Base-by-base conservation (phyloP, 2,113 vertebrate species). In the Tetrao urogallus region DNA sequence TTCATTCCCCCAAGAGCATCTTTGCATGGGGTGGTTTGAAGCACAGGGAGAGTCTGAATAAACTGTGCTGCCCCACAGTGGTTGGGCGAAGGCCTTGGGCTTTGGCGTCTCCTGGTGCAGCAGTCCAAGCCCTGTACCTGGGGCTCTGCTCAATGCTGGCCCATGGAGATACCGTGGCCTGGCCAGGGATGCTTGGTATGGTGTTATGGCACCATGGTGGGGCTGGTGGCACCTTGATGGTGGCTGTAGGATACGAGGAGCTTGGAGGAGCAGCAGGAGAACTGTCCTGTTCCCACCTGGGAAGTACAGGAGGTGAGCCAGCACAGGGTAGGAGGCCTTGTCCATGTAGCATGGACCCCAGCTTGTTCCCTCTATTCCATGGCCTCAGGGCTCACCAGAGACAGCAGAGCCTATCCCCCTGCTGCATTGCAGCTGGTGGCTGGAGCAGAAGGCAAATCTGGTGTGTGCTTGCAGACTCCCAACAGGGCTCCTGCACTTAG, bases 401-500 rank as follows among this genome's bases (percentile, higher is more conserved):
- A n/a, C 14, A n/a, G 28, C 64, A 71, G 64, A 82, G 60, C 48
- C 15, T 2, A 45, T 6, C 8, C 54, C 58, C 73, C 28, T 34
- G 15, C 10, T 36, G n/a, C 6, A 13, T 40, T 11, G 1, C 1
- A 6, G 45, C 74, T 2, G 1, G 52, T 11, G 47, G 52, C 52
- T 82, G 58, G 25, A 72, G 69, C 36, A 81, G 12, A 28, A 27
- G 61, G 45, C 22, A 32, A 24, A 58, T 42, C 34, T 52, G 34
- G 6, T 3, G 3, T 15, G 12, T 21, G 16, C 66, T 36, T 50
- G 42, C 54, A n/a, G 71, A 30, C 7, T 43, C 0, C 0, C 0
- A 58, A 6, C 40, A 80, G 50, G 24, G 18, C n/a, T 13, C 20
- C 30, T 15, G 14, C 2, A 1, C 82, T 71, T 73, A 71, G 20